phyloP scores from a whole-genome alignment of 2,113 vertebrate species.

The rabbit (Oryctolagus cuniculus) region mOryCun1.1 NC_091443.1:4301501-4302000 shows the following conservation, averaged over 20 bases:
- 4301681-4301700: too few species aligned
- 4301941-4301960: neutral
- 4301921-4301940: neutral
- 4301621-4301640: neutral
- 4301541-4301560: slow-evolving; percentile 4
- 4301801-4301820: neutral
- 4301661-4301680: too few species aligned
- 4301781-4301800: neutral
- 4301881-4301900: too few species aligned
- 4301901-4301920: neutral
- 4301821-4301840: neutral
- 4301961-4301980: neutral
- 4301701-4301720: neutral
- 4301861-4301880: neutral
- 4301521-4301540: neutral
- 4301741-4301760: neutral
- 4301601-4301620: neutral
- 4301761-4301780: neutral
- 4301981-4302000: neutral
- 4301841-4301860: neutral
- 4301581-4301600: slow-evolving; percentile 9
- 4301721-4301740: neutral
- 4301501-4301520: too few species aligned
- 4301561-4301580: slow-evolving; percentile 46
- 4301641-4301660: neutral